phyloP scores from a whole-genome alignment of 2,888 invertebrate genomes.

The Chrysomela aeneicollis region DNA sequence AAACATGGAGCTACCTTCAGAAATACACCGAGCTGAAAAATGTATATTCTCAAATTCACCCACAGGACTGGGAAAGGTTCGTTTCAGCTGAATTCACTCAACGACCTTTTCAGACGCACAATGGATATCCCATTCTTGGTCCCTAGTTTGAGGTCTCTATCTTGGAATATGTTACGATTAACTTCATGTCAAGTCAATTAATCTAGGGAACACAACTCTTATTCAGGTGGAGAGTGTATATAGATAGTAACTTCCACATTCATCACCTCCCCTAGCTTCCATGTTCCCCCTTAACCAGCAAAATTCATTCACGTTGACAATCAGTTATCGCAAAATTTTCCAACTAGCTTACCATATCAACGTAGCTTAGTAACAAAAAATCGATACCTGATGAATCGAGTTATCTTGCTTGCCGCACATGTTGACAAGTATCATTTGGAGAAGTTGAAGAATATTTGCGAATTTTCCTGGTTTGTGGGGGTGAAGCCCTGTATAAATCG shows the following conservation, averaged over 20 bases:
- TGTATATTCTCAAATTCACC: no score
- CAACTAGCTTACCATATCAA: conserved; percentile 24
- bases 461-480: conserved; percentile 31
- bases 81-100: no score
- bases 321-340: conserved; percentile 18
- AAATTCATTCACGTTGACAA: conserved; percentile 27
- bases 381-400: not conserved
- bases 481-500: conserved; percentile 26
- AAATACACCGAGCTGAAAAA: no score
- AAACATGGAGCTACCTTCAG: no score
- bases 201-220: conserved; percentile 78
- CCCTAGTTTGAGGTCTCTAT: conserved; percentile 47
- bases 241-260: conserved; percentile 46
- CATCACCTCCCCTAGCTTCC: conserved; percentile 36
- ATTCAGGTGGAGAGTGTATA: conserved; percentile 54
- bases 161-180: conserved; percentile 63
- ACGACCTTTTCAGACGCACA: conserved; percentile 43
- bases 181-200: conserved; percentile 88
- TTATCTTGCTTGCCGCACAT: not conserved
- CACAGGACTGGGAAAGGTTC: no score
- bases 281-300: conserved; percentile 18
- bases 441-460: conserved; percentile 2
- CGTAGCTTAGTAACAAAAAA: conserved; percentile 20
- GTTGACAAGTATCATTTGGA: not conserved
- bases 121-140: conserved; percentile 34